Evolutionary conservation across 2,113 vertebrate species (phyloP).

Genomic region (Apistogramma diplotaenia): DNA sequence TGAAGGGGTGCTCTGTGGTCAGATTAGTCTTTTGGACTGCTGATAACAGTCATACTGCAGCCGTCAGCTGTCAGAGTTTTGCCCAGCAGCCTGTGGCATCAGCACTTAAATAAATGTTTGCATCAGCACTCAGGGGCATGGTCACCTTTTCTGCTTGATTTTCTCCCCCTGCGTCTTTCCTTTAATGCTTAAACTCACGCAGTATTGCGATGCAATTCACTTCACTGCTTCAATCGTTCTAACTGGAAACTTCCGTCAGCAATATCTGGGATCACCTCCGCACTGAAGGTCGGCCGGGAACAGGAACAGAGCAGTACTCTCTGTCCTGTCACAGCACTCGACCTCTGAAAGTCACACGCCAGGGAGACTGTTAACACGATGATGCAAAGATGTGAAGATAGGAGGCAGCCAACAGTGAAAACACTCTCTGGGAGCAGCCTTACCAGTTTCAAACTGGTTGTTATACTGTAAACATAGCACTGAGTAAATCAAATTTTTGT

Average conservation of each 20-base stretch:
- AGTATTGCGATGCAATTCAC: background rate
- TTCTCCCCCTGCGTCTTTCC: background rate
- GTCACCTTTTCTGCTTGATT: slow-evolving; percentile 13
- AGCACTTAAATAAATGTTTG: slow-evolving; percentile 16
- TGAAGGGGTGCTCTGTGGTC: background rate
- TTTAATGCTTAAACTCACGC: slow-evolving; percentile 34
- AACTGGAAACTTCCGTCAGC: slow-evolving; percentile 33
- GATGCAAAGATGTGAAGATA: background rate
- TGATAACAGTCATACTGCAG: background rate
- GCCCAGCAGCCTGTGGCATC: slow-evolving; percentile 13
- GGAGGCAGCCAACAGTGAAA: background rate
- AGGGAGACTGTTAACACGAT: background rate
- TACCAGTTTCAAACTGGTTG: background rate
- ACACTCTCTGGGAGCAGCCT: background rate
- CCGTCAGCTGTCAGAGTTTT: slow-evolving; percentile 8
- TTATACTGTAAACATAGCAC: background rate
- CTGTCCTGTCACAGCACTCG: background rate
- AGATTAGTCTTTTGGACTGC: background rate
- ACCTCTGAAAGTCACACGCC: background rate
- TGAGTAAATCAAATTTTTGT: background rate
- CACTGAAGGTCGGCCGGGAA: slow-evolving; percentile 18
- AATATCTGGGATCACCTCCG: slow-evolving; percentile 15
- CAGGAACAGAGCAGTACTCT: background rate
- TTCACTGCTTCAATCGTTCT: background rate
- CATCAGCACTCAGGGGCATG: slow-evolving; percentile 14